Evolutionary conservation across 2,888 invertebrate species (phyloP).

Genomic region (Ommatoiulus sabulosus): DNA sequence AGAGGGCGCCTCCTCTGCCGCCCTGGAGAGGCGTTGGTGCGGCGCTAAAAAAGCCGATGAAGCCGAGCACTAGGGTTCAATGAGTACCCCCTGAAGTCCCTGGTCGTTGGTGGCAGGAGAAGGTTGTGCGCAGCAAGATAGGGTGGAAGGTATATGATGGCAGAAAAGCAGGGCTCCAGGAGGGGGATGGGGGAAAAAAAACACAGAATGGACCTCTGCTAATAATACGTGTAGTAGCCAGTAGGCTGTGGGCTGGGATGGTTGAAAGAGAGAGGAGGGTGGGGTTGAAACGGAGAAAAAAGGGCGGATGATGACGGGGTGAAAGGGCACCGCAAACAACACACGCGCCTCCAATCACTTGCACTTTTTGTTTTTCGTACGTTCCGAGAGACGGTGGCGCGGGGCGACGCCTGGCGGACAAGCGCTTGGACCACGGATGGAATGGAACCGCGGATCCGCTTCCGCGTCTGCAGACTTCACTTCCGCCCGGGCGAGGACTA

Average conservation of each 20-base stretch:
- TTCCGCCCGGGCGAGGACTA: too few species aligned
- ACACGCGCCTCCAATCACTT: conserved; percentile 43
- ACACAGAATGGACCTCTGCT: background rate
- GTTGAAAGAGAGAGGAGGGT: background rate
- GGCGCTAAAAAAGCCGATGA: background rate
- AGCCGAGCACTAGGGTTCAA: background rate
- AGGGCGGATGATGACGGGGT: conserved; percentile 36
- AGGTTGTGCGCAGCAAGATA: background rate
- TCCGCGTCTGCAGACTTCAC: too few species aligned
- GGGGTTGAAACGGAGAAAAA: conserved; percentile 28
- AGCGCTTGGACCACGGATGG: background rate
- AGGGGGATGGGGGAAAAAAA: background rate
- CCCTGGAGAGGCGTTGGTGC: background rate
- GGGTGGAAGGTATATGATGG: conserved; percentile 6
- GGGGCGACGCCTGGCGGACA: conserved; percentile 7
- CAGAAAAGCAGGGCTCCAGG: background rate
- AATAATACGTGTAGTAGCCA: background rate
- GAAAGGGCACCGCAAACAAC: conserved; percentile 43
- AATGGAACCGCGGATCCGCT: background rate
- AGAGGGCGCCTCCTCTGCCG: background rate
- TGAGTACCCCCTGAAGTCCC: background rate
- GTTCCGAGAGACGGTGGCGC: background rate
- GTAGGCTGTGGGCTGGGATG: background rate
- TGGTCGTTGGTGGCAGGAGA: background rate
- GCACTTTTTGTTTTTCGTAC: conserved; percentile 31